Percentiles rank a stretch among this genome's conserved stretches.
Evolutionary conservation across 2,797 vertebrate genomes (phyloP).

Genomic region (Gymnoscopelus braueri): DNA sequence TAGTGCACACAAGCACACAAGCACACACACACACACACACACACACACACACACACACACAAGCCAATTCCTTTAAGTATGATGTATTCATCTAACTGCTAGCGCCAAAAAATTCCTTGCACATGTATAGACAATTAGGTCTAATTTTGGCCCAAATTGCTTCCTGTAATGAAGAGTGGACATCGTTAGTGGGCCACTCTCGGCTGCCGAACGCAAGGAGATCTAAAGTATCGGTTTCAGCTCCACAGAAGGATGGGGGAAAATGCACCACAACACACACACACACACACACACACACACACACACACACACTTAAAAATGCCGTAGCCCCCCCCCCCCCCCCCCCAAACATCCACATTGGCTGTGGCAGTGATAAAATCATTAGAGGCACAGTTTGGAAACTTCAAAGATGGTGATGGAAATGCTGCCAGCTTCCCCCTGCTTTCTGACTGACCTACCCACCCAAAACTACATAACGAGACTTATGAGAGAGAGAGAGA

Average conservation of each 20-base stretch:
- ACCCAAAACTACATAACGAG: slow-evolving; percentile 39
- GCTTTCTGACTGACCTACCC: slow-evolving; percentile 49
- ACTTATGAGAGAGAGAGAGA: slow-evolving; percentile 24
- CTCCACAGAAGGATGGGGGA: slow-evolving; percentile 69
- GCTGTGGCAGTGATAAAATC: slow-evolving; percentile 71
- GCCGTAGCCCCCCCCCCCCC: background rate
- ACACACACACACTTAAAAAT: slow-evolving; percentile 4
- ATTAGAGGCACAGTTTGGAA: slow-evolving; percentile 59
- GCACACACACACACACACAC: slow-evolving; percentile 33
- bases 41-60: slow-evolving; percentile 57
- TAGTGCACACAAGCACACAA: slow-evolving; percentile 30
- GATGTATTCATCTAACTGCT: slow-evolving; percentile 69
- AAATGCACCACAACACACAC: slow-evolving; percentile 41
- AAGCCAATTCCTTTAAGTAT: slow-evolving; percentile 70
- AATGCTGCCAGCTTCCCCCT: slow-evolving; percentile 68
- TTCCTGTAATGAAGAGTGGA: slow-evolving; percentile 79
- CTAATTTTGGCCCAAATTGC: slow-evolving; percentile 84
- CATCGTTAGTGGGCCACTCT: slow-evolving; percentile 77
- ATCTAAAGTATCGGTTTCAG: slow-evolving; percentile 79
- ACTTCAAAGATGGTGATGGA: slow-evolving; percentile 73
- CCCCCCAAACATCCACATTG: slow-evolving; percentile 22
- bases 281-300: background rate
- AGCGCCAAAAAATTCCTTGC: slow-evolving; percentile 79
- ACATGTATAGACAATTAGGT: slow-evolving; percentile 81
- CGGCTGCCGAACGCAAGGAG: slow-evolving; percentile 67